Percentiles rank a stretch among this genome's conserved stretches.
Evolutionary conservation across 2,888 invertebrate genomes (phyloP).

Genomic region (Zele albiditarsus): DNA sequence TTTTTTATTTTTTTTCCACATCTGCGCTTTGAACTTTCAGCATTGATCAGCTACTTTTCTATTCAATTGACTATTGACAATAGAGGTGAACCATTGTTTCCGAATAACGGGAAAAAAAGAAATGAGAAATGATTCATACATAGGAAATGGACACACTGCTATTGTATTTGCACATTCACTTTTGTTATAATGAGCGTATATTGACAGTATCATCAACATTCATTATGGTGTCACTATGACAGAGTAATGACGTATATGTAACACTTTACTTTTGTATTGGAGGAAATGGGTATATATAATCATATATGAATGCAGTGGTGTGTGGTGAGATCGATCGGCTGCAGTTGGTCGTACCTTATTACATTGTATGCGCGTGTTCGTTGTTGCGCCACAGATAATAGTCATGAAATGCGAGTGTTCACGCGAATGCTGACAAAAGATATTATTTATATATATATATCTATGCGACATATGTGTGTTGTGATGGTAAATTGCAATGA

Average conservation of each 20-base stretch:
- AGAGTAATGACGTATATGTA: neutral
- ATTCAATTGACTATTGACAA: neutral
- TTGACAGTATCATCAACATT: neutral
- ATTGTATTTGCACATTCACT: neutral
- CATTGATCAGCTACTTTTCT: neutral
- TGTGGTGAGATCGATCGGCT: constrained; percentile 45
- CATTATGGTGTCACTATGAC: neutral
- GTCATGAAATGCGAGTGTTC: constrained; percentile 28
- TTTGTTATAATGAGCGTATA: neutral
- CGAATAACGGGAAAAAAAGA: neutral
- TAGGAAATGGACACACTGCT: neutral
- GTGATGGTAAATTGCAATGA: constrained; percentile 47
- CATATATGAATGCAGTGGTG: neutral
- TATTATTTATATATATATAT: neutral
- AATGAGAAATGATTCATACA: neutral
- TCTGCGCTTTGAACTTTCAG: too few relatives aligned
- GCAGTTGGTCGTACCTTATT: constrained; percentile 38
- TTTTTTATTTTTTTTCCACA: too few relatives aligned
- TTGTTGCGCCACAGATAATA: constrained; percentile 25
- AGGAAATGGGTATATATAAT: neutral
- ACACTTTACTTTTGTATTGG: neutral
- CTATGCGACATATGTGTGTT: constrained; percentile 8
- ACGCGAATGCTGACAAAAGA: constrained; percentile 31
- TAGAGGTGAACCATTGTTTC: neutral
- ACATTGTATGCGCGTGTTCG: constrained; percentile 31